Base-by-base conservation (phyloP, 2,888 invertebrate species). In the Cyclophora punctaria region DNA sequence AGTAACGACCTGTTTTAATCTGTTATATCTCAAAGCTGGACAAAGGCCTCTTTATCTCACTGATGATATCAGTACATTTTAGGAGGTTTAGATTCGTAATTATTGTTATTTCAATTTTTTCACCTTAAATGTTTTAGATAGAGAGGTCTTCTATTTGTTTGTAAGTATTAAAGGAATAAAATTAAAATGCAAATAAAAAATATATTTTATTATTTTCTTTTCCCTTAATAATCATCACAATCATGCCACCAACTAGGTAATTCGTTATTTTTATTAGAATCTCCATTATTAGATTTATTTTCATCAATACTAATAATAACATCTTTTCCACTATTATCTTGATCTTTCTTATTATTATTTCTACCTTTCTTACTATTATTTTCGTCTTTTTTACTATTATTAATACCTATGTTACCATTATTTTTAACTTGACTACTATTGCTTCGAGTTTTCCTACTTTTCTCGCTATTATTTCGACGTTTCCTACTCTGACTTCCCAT, bases 291-390 rank as follows among this genome's bases (percentile, higher is more conserved):
- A 56, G 50, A 63, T 64, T 49, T 71, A 64, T 49, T 63, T 50
- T 48, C 69, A 67, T 74, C 76, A 75, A 6, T 43, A 3, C 47
- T 44, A 3, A 75, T 78, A 53, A 74, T 69, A 53, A 73, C 62
- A 50, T 76, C 78, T 52, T 68, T 69, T 61, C 72, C 69, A 3
- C 61, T 65, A 57, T 57, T 67, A 58, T 73, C 68, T 52, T 73
- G 68, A n/a, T 70, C 67, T 49, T 67, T 71, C 40, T 64, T 55
- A 5, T 58, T 53, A 46, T 71, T 20, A 20, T 20, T 20, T 20
- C 20, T 20, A 20, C 20, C 69, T 48, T 67, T 69, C 52, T 60
- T 62, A 60, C 59, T 57, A 47, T 56, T 55, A 49, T 57, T 55
- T 35, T 46, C 43, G 50, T 20, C 20, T 20, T 20, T 20, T 1